Evolutionary conservation across 2,888 invertebrate genomes (phyloP).

Genomic region (Drosophila paranaensis): DNA sequence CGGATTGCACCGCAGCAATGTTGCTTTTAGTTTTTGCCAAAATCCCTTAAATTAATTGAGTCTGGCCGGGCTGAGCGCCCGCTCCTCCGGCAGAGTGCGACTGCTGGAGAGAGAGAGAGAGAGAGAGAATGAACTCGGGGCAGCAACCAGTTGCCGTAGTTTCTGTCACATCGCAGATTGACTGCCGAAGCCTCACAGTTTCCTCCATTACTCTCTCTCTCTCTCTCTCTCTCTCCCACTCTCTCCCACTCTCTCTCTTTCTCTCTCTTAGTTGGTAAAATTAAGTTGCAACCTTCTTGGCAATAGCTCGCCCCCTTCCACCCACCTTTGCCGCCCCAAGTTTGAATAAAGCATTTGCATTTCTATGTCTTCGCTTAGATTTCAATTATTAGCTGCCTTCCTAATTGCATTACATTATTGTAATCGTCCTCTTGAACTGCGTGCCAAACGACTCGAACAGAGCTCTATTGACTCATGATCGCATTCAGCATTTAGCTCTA

Average conservation of each 20-base stretch:
- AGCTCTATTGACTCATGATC: not conserved
- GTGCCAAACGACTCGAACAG: not conserved
- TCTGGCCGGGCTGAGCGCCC: conserved; percentile 24
- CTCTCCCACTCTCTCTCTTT: not conserved
- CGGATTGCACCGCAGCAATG: conserved; percentile 56
- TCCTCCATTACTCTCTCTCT: not conserved
- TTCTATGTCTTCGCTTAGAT: conserved; percentile 33
- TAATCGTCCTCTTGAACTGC: not conserved
- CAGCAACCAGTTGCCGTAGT: conserved; percentile 29
- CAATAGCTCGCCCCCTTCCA: not conserved
- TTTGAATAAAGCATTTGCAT: conserved; percentile 38
- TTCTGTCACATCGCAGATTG: conserved; percentile 32
- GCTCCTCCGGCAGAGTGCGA: not conserved
- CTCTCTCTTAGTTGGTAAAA: conserved; percentile 50
- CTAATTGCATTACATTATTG: conserved; percentile 42
- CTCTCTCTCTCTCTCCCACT: not conserved
- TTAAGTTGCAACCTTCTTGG: conserved; percentile 51
- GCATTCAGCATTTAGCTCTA: too few relatives aligned
- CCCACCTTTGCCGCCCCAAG: fast-evolving
- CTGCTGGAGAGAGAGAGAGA: not conserved
- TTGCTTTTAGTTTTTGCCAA: conserved; percentile 46
- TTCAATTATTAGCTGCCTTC: conserved; percentile 14
- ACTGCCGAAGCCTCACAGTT: conserved; percentile 61
- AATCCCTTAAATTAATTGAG: conserved; percentile 78
- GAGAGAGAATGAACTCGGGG: not conserved